Evolutionary conservation across 2,113 vertebrate species (phyloP).

Genomic region (Trichomycterus rosablanca): DNA sequence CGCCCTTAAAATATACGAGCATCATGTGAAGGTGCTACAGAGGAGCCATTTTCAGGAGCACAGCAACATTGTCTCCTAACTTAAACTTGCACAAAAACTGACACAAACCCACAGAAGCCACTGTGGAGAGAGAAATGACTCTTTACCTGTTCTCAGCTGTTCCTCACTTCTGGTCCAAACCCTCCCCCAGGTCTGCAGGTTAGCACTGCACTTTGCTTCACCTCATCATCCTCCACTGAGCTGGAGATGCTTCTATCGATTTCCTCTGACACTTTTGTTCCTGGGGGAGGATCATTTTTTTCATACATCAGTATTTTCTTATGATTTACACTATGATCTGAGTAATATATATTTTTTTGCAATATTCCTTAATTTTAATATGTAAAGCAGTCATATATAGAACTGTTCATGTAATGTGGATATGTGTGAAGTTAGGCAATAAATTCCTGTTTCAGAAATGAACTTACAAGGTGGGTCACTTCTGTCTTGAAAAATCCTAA

Average conservation of each 20-base stretch:
- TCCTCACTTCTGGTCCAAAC: neutral
- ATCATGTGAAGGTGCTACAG: constrained; percentile 84
- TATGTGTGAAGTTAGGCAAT: constrained; percentile 22
- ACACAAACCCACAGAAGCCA: neutral
- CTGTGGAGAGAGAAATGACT: constrained; percentile 27
- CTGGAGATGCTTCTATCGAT: neutral
- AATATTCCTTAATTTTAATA: constrained; percentile 30
- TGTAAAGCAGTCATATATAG: constrained; percentile 8
- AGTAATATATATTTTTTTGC: constrained; percentile 34
- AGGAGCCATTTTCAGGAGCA: constrained; percentile 84
- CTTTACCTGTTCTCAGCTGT: neutral
- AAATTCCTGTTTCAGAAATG: constrained; percentile 32
- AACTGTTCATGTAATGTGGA: constrained; percentile 6
- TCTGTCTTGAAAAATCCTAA: no score
- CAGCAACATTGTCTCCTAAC: constrained; percentile 56
- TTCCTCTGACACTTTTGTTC: neutral
- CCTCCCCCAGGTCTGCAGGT: neutral
- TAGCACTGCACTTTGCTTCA: neutral
- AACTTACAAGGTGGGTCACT: no score
- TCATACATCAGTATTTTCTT: constrained; percentile 24
- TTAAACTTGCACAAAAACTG: neutral
- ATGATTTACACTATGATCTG: constrained; percentile 28
- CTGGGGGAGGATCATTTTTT: neutral
- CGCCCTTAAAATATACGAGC: constrained; percentile 88
- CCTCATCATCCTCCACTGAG: neutral